A percentile compares a stretch with the other conserved stretches of the same genome.
Conservation (phyloP, 1,140 invertebrate genomes). For the Drosophila nasuta region DNA sequence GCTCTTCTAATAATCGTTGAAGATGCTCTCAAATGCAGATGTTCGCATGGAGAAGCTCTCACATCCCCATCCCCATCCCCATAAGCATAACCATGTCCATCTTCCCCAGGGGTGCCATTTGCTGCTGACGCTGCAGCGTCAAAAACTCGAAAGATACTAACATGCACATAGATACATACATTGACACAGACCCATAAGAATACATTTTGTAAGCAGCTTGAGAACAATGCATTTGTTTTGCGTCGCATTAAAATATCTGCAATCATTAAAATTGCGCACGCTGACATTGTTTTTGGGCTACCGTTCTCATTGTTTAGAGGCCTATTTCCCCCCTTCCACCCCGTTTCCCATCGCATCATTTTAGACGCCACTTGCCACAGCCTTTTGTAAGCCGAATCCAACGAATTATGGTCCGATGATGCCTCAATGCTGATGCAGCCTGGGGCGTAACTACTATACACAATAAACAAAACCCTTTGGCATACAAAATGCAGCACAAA, state of each 20-base stretch:
- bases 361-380: conserved; percentile 41
- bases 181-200: conserved; percentile 11
- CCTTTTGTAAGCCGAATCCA: conserved; percentile 62
- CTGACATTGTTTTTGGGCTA: conserved; percentile 74
- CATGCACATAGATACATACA: conserved; percentile 5
- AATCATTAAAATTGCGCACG: conserved; percentile 82
- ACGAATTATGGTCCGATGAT: conserved; percentile 56
- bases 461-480: conserved; percentile 46
- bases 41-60: conserved; percentile 10
- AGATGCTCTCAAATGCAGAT: conserved; percentile 17
- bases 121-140: conserved; percentile 38
- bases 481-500: conserved; percentile 30
- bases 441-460: conserved; percentile 35
- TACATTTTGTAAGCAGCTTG: conserved; percentile 48
- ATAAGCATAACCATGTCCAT: background rate
- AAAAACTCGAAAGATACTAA: conserved; percentile 21
- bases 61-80: background rate
- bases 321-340: conserved; percentile 9
- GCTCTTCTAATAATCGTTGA: background rate
- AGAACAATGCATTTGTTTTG: conserved; percentile 73
- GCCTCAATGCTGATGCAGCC: conserved; percentile 40
- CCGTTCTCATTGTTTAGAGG: conserved; percentile 66
- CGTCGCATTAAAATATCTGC: conserved; percentile 82
- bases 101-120: conserved; percentile 20
- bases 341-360: conserved; percentile 34